These are phyloP conservation scores for Muntiacus muntjak DNA, from an alignment of 2,113 vertebrate genomes.

Conservation along the genomic window DNA sequence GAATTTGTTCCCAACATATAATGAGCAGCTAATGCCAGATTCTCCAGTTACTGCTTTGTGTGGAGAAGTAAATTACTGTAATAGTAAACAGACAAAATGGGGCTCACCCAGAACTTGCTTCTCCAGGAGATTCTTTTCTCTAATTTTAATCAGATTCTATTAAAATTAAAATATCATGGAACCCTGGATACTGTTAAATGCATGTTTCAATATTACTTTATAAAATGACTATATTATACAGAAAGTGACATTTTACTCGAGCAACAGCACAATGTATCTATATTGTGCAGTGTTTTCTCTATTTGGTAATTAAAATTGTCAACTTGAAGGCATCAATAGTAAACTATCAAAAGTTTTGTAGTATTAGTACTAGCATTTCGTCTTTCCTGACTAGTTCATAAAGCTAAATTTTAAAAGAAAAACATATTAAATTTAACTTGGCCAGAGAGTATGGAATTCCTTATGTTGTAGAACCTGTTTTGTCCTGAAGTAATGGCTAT, in stretches of 20 bases:
- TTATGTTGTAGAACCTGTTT: neutral
- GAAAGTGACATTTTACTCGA: neutral
- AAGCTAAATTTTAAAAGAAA: neutral
- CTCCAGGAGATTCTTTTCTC: neutral
- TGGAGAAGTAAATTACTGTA: neutral
- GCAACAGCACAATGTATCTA: neutral
- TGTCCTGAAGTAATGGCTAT: neutral
- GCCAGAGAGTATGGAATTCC: neutral
- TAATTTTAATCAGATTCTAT: slow-evolving; percentile 29
- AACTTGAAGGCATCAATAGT: neutral
- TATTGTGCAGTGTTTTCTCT: neutral
- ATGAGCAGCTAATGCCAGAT: neutral
- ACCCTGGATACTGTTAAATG: neutral
- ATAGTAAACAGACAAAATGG: neutral
- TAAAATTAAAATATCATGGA: neutral
- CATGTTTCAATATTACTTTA: neutral
- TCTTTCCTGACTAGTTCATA: slow-evolving; percentile 3
- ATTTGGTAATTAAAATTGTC: slow-evolving; percentile 12
- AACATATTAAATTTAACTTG: neutral
- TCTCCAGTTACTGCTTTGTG: neutral
- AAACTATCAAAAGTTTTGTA: neutral
- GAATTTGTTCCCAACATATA: slow-evolving; percentile 13
- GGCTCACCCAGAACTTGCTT: neutral
- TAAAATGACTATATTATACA: neutral
- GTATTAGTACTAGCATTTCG: neutral